Conservation (phyloP, 2,113 vertebrate genomes). For the Pheucticus melanocephalus region DNA sequence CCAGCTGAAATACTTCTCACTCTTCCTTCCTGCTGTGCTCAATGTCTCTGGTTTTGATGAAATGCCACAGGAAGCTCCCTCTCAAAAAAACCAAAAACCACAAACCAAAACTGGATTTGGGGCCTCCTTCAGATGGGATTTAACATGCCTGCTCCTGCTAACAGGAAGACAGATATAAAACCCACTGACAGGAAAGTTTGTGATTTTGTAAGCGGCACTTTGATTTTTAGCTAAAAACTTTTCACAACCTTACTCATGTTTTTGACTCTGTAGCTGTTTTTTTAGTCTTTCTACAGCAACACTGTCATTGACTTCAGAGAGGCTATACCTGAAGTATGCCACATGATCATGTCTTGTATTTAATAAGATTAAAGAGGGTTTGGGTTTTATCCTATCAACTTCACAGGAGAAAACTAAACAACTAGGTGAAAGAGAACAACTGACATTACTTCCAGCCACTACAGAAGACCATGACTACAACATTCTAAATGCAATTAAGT, state of each 20-base stretch:
- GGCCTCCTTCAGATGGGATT: background rate
- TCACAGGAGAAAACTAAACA: background rate
- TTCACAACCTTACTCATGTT: background rate
- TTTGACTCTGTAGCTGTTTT: background rate
- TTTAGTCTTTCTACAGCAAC: background rate
- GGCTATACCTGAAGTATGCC: background rate
- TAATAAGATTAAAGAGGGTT: background rate
- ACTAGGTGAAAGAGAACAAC: background rate
- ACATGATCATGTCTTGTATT: background rate
- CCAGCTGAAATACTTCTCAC: background rate
- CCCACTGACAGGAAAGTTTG: background rate
- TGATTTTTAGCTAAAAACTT: background rate
- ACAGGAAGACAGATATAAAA: background rate
- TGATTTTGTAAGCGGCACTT: background rate
- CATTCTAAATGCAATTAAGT: background rate
- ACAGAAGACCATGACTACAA: background rate
- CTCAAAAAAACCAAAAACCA: background rate
- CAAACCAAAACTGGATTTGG: background rate
- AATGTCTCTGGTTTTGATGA: background rate
- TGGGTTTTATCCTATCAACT: background rate
- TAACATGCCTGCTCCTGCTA: background rate
- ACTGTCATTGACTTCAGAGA: background rate
- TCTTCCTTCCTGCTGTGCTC: background rate
- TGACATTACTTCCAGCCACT: background rate
- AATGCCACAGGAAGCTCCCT: background rate